These are phyloP conservation scores for Antennarius maculatus DNA, from an alignment of 2,797 vertebrate genomes.

Conservation along the genomic window DNA sequence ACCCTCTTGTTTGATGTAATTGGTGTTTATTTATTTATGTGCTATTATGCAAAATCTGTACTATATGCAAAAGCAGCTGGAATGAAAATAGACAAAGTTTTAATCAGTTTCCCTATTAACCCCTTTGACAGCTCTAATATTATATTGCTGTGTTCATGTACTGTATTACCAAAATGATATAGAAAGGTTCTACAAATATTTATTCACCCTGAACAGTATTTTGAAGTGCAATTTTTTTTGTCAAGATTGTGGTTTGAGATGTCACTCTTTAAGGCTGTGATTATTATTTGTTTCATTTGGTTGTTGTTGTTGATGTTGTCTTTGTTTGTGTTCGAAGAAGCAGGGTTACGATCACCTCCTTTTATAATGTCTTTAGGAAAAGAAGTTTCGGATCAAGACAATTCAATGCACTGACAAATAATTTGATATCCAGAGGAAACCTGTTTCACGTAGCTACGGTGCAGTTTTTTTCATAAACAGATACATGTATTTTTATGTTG, in stretches of 20 bases:
- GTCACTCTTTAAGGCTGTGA: slow-evolving; percentile 85
- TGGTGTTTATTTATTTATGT: slow-evolving; percentile 76
- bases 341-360: slow-evolving; percentile 64
- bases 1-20: slow-evolving; percentile 76
- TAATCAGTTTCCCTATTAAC: slow-evolving; percentile 58
- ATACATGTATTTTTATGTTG: slow-evolving; percentile 73
- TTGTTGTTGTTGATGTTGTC: slow-evolving; percentile 34
- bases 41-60: slow-evolving; percentile 81
- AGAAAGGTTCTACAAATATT: slow-evolving; percentile 75
- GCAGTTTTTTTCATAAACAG: slow-evolving; percentile 64
- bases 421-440: slow-evolving; percentile 61
- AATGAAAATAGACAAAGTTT: slow-evolving; percentile 73
- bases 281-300: slow-evolving; percentile 59
- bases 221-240: slow-evolving; percentile 80
- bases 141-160: slow-evolving; percentile 76
- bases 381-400: slow-evolving; percentile 48
- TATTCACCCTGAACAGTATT: slow-evolving; percentile 77
- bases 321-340: slow-evolving; percentile 62
- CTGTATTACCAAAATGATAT: slow-evolving; percentile 77
- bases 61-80: slow-evolving; percentile 78
- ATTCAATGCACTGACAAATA: slow-evolving; percentile 64
- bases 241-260: slow-evolving; percentile 86
- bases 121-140: slow-evolving; percentile 68
- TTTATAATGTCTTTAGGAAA: slow-evolving; percentile 45
- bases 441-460: slow-evolving; percentile 64